Evolutionary conservation across 2,797 vertebrate species (phyloP).

Genomic region (Numenius phaeopus): DNA sequence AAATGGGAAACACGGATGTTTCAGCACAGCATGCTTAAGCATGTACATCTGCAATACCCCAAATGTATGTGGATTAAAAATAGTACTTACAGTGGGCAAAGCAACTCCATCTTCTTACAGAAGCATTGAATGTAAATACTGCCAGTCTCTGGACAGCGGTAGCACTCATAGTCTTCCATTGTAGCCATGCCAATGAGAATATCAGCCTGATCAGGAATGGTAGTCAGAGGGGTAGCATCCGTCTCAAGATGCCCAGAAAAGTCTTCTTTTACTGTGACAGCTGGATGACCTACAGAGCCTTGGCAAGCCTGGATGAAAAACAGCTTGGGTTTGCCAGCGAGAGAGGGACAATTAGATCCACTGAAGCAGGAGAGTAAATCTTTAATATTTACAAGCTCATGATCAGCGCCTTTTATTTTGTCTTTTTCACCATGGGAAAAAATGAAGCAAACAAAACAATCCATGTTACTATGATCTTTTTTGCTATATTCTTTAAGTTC

Average conservation of each 20-base stretch:
- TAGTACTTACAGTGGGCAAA: slow-evolving; percentile 52
- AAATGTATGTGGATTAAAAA: background rate
- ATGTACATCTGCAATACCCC: background rate
- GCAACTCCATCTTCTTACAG: slow-evolving; percentile 37
- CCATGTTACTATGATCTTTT: slow-evolving; percentile 59
- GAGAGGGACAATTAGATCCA: slow-evolving; percentile 58
- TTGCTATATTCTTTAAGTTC: slow-evolving; percentile 53
- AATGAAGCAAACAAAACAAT: slow-evolving; percentile 72
- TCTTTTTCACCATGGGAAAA: slow-evolving; percentile 61
- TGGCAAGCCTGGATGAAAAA: slow-evolving; percentile 76
- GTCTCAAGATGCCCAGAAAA: background rate
- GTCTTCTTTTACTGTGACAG: slow-evolving; percentile 16
- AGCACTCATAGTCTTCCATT: slow-evolving; percentile 44
- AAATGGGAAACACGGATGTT: background rate
- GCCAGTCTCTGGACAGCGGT: background rate
- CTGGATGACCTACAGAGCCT: slow-evolving; percentile 2
- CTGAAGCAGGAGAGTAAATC: slow-evolving; percentile 47
- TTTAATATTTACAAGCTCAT: slow-evolving; percentile 9
- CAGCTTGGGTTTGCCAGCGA: slow-evolving; percentile 72
- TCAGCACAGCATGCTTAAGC: background rate
- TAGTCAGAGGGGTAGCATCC: background rate
- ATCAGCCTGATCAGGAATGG: slow-evolving; percentile 55
- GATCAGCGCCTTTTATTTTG: slow-evolving; percentile 43
- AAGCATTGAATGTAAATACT: slow-evolving; percentile 55
- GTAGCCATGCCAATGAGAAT: slow-evolving; percentile 55